A percentile compares a stretch with the other conserved stretches of the same genome.
Evolutionary conservation across 2,797 vertebrate species (phyloP).

Genomic region (Centroberyx gerrardi): DNA sequence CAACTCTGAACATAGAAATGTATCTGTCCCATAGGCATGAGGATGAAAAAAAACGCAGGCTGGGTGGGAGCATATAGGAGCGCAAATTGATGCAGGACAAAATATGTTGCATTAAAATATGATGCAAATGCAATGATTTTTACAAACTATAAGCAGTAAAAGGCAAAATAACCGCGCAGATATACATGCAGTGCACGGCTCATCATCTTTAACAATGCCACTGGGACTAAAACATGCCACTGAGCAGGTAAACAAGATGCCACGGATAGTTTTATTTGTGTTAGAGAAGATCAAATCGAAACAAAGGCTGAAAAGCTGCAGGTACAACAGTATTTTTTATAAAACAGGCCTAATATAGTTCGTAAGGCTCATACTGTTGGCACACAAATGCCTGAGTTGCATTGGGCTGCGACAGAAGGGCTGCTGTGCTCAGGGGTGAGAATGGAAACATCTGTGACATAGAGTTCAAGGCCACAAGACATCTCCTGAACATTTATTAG

Average conservation of each 20-base stretch:
- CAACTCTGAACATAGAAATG: constrained; percentile 2
- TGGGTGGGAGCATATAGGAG: too few species aligned
- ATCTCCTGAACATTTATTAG: too few species aligned
- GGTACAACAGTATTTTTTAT: not conserved
- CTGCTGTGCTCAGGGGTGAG: not conserved
- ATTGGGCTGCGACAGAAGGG: not conserved
- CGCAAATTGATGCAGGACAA: not conserved
- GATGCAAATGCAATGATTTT: too few species aligned
- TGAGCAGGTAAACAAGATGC: not conserved
- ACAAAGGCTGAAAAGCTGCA: not conserved
- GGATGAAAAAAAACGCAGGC: too few species aligned
- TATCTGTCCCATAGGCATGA: not conserved
- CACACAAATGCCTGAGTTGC: too few species aligned
- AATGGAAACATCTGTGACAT: not conserved
- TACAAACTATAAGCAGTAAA: too few species aligned
- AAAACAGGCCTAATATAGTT: not conserved
- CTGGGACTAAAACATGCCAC: not conserved
- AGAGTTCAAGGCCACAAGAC: too few species aligned
- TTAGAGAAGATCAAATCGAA: not conserved
- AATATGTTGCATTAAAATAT: not conserved
- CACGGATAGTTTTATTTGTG: not conserved
- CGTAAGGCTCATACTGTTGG: too few species aligned
- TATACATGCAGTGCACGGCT: too few species aligned
- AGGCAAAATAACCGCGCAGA: too few species aligned
- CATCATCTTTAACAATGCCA: not conserved